Base-by-base conservation (phyloP, 2,888 invertebrate species). In the Oscheius onirici region DNA sequence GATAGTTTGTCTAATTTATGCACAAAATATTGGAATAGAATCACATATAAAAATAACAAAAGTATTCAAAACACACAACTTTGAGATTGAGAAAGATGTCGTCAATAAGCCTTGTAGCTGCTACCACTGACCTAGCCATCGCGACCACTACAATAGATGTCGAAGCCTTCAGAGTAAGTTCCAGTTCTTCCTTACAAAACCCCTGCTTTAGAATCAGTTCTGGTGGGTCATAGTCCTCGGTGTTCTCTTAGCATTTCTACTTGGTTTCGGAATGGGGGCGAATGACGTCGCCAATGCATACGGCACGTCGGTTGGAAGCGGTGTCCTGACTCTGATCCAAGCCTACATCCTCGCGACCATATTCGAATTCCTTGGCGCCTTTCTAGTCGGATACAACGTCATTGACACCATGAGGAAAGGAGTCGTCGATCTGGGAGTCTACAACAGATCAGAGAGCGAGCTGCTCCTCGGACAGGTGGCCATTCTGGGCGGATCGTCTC, bases 271-370 rank as follows among this genome's bases (percentile, higher is more conserved):
- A 58, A 95, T 97, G 86, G 97, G 97, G 57, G 97, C 97, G 74
- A 97, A 97, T 88, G 97, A 97, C 90, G 96, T 97, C 74, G 97
- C 97, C 79, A 97, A 97, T 88, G 95, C 95, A 8, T 99, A 99
- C 89, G 97, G 85, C 96, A 96, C 24, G 1, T 77, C 79, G 1
- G 79, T 79, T 8, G 79, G 79, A n/a, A 74, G 74, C 43, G 73
- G 73, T 40, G 75, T 72, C 0, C 60, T 79, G 24, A 77, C 77
- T 15, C 71, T 79, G 76, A 91, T 92, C 75, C 93, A 94, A 88
- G 97, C 97, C 40, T 99, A 97, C 88, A 91, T 94, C 77, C 90
- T 99, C 84, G 97, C 97, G 8, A 95, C 96, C 0, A 91, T 99
- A 84, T 97, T 96, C 88, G 97, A 99, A 90, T 93, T 95, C 75